Evolutionary conservation across 2,113 vertebrate genomes (phyloP).

Genomic region (Perca fluviatilis): DNA sequence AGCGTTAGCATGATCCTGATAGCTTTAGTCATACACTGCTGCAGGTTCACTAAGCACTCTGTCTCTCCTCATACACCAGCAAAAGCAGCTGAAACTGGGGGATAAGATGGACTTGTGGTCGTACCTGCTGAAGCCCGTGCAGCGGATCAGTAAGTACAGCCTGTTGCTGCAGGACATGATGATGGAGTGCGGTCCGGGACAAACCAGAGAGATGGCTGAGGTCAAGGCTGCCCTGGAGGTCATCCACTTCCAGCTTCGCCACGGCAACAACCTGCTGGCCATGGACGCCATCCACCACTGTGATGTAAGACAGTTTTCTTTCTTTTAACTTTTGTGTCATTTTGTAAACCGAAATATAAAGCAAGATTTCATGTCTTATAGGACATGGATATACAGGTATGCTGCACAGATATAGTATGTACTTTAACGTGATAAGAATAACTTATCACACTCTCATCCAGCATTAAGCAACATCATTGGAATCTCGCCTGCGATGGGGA

Average conservation of each 20-base stretch:
- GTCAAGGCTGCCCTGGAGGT: constrained; percentile 82
- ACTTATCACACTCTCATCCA: background rate
- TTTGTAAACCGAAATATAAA: background rate
- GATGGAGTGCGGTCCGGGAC: constrained; percentile 71
- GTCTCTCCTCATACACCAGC: constrained; percentile 55
- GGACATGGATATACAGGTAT: background rate
- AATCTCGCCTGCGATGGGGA: background rate
- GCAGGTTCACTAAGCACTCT: background rate
- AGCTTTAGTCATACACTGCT: background rate
- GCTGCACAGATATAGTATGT: background rate
- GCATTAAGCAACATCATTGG: background rate
- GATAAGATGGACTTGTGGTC: constrained; percentile 87
- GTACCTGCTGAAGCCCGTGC: constrained; percentile 85
- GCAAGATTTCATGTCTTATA: background rate
- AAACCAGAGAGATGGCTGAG: constrained; percentile 73
- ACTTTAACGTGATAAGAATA: background rate
- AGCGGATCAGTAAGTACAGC: constrained; percentile 88
- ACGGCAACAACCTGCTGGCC: constrained; percentile 85
- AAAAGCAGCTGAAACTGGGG: constrained; percentile 81
- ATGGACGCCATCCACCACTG: constrained; percentile 86
- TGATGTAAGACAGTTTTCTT: constrained; percentile 74
- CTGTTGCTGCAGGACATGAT: constrained; percentile 85
- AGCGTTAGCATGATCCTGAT: too few species aligned
- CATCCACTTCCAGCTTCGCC: constrained; percentile 84
- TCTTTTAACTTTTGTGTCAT: background rate